These are phyloP conservation scores for Pterocles orientalis DNA, from an alignment of 2,113 vertebrate species.

Conservation along the genomic window DNA sequence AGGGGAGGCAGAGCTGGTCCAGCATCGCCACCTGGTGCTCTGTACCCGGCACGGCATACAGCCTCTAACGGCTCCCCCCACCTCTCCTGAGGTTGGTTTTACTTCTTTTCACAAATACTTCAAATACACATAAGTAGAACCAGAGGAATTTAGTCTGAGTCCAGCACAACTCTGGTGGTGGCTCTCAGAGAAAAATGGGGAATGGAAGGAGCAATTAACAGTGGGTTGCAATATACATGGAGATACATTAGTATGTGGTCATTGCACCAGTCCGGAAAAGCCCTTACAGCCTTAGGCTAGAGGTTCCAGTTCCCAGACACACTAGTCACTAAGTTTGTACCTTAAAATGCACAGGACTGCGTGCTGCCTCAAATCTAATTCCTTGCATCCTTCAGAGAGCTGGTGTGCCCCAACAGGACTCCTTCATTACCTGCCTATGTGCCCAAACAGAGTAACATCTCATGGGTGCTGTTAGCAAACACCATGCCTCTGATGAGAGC, in stretches of 20 bases:
- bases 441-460: not conserved
- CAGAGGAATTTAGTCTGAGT: not conserved
- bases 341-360: not conserved
- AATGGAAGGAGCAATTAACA: not conserved
- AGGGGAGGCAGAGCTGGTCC: not conserved
- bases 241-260: too few relatives aligned
- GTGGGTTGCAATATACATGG: not conserved
- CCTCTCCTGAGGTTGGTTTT: not conserved
- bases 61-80: not conserved
- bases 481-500: not conserved
- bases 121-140: not conserved
- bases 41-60: not conserved
- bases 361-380: not conserved
- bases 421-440: not conserved
- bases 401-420: not conserved
- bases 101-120: not conserved
- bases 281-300: not conserved
- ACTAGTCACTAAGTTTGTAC: not conserved
- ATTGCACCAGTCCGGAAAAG: not conserved
- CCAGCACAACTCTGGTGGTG: not conserved
- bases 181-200: not conserved
- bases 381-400: not conserved
- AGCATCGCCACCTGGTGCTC: conserved; percentile 48
- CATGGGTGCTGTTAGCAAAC: not conserved
- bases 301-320: not conserved